A percentile compares a stretch with the other conserved stretches of the same genome.
phyloP scores from a whole-genome alignment of 2,113 vertebrate species.

The Merops nubicus region DNA sequence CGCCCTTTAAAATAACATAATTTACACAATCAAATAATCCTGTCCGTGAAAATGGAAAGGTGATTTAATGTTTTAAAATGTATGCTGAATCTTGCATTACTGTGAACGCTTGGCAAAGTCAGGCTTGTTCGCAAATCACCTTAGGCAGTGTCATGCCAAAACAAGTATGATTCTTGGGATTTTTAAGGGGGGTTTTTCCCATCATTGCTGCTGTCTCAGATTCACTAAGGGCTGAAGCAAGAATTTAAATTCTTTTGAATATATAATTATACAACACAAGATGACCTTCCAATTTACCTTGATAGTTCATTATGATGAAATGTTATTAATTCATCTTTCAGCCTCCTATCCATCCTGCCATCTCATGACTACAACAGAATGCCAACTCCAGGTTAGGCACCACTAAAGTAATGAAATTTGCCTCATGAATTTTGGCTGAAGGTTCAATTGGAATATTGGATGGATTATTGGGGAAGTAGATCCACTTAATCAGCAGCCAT shows the following conservation, averaged over 20 bases:
- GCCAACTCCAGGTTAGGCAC: slow-evolving; percentile 6
- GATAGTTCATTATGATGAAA: slow-evolving; percentile 30
- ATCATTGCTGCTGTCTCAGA: slow-evolving; percentile 71
- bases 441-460: not conserved
- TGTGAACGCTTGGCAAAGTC: slow-evolving; percentile 71
- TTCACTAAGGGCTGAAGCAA: slow-evolving; percentile 72
- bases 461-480: not conserved
- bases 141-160: slow-evolving; percentile 78
- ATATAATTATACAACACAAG: slow-evolving; percentile 9
- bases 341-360: slow-evolving; percentile 5
- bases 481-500: not conserved
- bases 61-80: slow-evolving; percentile 7
- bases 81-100: not conserved
- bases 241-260: slow-evolving; percentile 52
- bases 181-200: slow-evolving; percentile 79
- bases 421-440: slow-evolving; percentile 24
- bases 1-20: not conserved
- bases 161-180: slow-evolving; percentile 80
- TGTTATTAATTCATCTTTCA: slow-evolving; percentile 29
- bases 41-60: slow-evolving; percentile 8
- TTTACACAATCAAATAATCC: not conserved
- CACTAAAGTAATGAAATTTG: not conserved
- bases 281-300: slow-evolving; percentile 35
- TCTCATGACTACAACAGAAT: not conserved
- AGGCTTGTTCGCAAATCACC: slow-evolving; percentile 67